These are phyloP conservation scores for Poeciliopsis prolifica DNA, from an alignment of 2,113 vertebrate species.

Conservation along the genomic window DNA sequence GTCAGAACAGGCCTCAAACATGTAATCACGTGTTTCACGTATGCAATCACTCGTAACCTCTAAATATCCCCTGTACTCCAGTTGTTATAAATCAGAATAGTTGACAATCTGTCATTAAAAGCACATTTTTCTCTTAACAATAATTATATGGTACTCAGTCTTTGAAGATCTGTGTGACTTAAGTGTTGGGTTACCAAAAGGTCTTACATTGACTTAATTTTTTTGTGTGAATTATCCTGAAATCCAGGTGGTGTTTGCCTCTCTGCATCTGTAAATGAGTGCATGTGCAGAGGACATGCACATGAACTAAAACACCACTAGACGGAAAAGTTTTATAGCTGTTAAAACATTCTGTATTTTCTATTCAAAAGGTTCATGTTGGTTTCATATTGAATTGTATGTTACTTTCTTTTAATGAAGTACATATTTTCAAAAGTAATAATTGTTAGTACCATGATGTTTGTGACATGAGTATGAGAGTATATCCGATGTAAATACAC, in stretches of 20 bases:
- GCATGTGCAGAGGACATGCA: background rate
- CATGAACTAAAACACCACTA: conserved; percentile 13
- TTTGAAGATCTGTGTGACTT: conserved; percentile 2
- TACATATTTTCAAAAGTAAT: background rate
- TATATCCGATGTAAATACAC: background rate
- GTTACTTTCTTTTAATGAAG: background rate
- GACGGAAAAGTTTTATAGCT: background rate
- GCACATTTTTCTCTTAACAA: background rate
- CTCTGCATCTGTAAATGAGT: background rate
- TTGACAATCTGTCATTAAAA: background rate
- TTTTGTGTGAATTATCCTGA: background rate
- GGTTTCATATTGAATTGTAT: background rate
- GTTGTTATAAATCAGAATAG: conserved; percentile 1
- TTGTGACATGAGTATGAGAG: background rate
- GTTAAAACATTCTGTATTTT: background rate
- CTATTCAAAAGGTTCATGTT: background rate
- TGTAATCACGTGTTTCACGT: background rate
- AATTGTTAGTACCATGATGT: background rate
- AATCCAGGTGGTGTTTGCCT: conserved; percentile 33
- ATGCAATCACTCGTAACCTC: background rate
- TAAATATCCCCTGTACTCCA: background rate
- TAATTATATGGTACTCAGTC: conserved; percentile 14
- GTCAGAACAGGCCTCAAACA: background rate
- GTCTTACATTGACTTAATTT: conserved; percentile 34
- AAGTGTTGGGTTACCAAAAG: background rate